Percentiles rank a stretch among this genome's conserved stretches.
Evolutionary conservation across 2,113 vertebrate species (phyloP).

Genomic region (Xenopus tropicalis): DNA sequence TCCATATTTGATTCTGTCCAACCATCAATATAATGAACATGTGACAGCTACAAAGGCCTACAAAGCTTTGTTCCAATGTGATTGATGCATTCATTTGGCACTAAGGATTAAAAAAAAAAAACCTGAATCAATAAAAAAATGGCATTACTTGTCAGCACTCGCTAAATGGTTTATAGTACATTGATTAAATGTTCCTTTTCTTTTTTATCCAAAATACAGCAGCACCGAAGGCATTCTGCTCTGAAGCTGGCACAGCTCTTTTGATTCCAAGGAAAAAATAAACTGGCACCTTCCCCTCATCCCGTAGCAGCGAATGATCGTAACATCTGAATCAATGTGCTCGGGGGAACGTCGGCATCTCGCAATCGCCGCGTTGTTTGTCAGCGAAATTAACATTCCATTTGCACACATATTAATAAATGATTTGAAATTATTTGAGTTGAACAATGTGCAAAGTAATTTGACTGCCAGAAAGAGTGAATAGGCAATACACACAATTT

Average conservation of each 20-base stretch:
- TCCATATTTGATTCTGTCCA: not conserved
- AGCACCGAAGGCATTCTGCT: not conserved
- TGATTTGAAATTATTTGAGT: not conserved
- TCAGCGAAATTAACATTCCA: not conserved
- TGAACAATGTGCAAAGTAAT: not conserved
- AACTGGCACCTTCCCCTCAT: not conserved
- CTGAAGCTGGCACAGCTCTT: not conserved
- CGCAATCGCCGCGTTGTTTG: not conserved
- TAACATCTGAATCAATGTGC: not conserved
- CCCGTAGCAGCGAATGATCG: not conserved
- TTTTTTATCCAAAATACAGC: not conserved
- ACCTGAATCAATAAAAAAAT: not conserved
- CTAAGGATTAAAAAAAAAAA: not conserved
- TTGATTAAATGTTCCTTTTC: not conserved
- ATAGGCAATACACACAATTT: not conserved
- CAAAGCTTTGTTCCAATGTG: not conserved
- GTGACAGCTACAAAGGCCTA: not conserved
- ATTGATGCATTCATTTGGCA: not conserved
- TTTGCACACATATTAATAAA: conserved; percentile 4
- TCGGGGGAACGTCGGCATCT: not conserved
- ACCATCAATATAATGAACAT: not conserved
- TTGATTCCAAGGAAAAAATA: too few relatives aligned
- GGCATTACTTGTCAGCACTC: not conserved
- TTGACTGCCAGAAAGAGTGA: not conserved
- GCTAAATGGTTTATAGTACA: not conserved